Evolutionary conservation across 2,888 invertebrate species (phyloP).

Genomic region (Drosophila kuntzei): DNA sequence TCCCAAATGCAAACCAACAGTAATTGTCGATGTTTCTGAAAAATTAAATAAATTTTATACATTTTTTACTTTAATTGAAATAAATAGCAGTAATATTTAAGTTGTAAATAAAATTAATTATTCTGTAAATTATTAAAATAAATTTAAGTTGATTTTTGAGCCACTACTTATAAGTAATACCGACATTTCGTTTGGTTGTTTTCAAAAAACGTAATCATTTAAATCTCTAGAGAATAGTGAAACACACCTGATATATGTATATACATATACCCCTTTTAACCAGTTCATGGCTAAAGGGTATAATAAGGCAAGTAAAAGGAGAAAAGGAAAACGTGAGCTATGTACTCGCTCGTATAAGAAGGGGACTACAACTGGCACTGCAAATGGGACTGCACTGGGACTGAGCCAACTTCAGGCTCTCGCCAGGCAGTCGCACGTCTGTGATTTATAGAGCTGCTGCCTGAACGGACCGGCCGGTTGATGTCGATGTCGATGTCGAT

Average conservation of each 20-base stretch:
- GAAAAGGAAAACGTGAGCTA: constrained; percentile 75
- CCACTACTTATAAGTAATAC: too few relatives aligned
- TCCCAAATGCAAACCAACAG: too few relatives aligned
- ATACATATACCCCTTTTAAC: not conserved
- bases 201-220: not conserved
- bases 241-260: not conserved
- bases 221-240: not conserved
- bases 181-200: too few relatives aligned
- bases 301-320: constrained; percentile 42
- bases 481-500: constrained; percentile 9
- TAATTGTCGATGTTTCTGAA: too few relatives aligned
- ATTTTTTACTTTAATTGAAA: too few relatives aligned
- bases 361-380: constrained; percentile 21
- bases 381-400: constrained; percentile 24
- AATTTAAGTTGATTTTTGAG: too few relatives aligned
- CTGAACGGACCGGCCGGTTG: constrained; percentile 20
- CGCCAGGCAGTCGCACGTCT: constrained; percentile 64
- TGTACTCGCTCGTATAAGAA: constrained; percentile 55
- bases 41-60: too few relatives aligned
- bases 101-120: too few relatives aligned
- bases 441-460: constrained; percentile 78
- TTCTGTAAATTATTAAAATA: too few relatives aligned
- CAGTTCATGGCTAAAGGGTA: not conserved
- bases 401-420: constrained; percentile 46
- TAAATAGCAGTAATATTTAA: too few relatives aligned